phyloP scores from a whole-genome alignment of 2,797 vertebrate species.

The Leucoraja ocellata region DNA sequence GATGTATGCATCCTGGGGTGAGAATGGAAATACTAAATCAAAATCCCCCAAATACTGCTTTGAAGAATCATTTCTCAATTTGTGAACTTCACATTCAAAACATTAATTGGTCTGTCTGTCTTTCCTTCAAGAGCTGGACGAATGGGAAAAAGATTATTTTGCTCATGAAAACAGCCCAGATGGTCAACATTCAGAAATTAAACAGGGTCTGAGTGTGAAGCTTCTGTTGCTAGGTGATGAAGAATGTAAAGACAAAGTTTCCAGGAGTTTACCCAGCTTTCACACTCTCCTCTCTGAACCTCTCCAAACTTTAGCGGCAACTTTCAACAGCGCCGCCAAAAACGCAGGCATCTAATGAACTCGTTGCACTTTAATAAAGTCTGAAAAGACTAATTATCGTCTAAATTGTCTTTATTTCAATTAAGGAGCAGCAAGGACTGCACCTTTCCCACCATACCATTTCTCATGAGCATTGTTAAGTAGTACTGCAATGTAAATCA shows the following conservation, averaged over 20 bases:
- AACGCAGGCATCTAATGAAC: slow-evolving; percentile 43
- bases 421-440: slow-evolving; percentile 45
- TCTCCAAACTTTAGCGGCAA: slow-evolving; percentile 58
- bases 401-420: slow-evolving; percentile 43
- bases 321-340: slow-evolving; percentile 58
- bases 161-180: slow-evolving; percentile 61
- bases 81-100: background rate
- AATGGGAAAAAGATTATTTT: slow-evolving; percentile 57
- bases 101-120: slow-evolving; percentile 6
- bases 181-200: slow-evolving; percentile 68
- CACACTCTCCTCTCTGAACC: slow-evolving; percentile 61
- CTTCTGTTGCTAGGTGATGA: slow-evolving; percentile 68
- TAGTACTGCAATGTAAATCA: slow-evolving; percentile 47
- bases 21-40: background rate
- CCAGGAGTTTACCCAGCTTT: slow-evolving; percentile 68
- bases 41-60: background rate
- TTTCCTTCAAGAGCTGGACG: background rate
- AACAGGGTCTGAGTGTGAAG: slow-evolving; percentile 61
- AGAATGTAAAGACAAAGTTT: slow-evolving; percentile 66
- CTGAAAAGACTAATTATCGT: slow-evolving; percentile 28
- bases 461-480: background rate
- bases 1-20: background rate
- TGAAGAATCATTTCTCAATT: slow-evolving; percentile 5
- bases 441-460: slow-evolving; percentile 41
- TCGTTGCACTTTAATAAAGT: slow-evolving; percentile 41